Conservation (phyloP, 2,888 invertebrate species). For the Ecdyonurus torrentis region DNA sequence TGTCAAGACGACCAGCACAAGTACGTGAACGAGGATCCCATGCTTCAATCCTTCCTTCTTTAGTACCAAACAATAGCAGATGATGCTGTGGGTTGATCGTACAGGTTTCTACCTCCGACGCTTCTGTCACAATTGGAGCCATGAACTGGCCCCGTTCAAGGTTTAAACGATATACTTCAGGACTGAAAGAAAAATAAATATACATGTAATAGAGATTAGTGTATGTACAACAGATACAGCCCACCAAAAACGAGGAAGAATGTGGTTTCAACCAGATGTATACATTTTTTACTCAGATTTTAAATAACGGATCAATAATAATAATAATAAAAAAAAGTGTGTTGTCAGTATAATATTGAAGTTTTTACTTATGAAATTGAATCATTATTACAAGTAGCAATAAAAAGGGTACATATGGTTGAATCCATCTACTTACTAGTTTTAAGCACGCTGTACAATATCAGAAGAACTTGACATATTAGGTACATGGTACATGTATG, state of each 20-base stretch:
- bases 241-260: neutral
- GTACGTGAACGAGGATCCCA: constrained; percentile 83
- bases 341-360: too few species aligned
- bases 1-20: constrained; percentile 68
- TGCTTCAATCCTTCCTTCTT: constrained; percentile 84
- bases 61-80: constrained; percentile 69
- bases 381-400: too few species aligned
- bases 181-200: constrained; percentile 30
- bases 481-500: too few species aligned
- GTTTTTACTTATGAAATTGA: too few species aligned
- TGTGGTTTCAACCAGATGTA: too few species aligned
- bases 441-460: too few species aligned
- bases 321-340: too few species aligned
- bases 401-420: too few species aligned
- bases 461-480: too few species aligned
- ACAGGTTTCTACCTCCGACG: constrained; percentile 64
- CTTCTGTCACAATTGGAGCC: constrained; percentile 61
- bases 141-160: constrained; percentile 90
- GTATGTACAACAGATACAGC: neutral
- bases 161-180: constrained; percentile 85
- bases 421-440: too few species aligned
- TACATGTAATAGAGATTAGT: neutral
- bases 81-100: constrained; percentile 78
- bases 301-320: too few species aligned
- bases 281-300: too few species aligned